A percentile compares a stretch with the other conserved stretches of the same genome.
Evolutionary conservation across 2,113 vertebrate genomes (phyloP).

Genomic region (Asarcornis scutulata): DNA sequence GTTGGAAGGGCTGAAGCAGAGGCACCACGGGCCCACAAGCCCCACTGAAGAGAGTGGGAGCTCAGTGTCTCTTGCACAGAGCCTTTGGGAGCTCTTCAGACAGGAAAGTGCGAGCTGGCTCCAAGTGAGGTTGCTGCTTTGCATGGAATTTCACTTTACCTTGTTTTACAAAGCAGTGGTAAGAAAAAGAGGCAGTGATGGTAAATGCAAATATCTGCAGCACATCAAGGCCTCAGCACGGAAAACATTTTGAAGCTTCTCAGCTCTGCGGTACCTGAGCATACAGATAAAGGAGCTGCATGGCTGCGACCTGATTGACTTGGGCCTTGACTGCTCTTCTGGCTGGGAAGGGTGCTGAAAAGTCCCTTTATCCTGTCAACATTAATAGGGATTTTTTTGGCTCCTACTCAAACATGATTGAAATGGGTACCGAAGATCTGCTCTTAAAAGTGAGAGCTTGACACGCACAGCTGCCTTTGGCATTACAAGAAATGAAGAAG

Average conservation of each 20-base stretch:
- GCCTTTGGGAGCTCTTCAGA: neutral
- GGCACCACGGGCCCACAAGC: neutral
- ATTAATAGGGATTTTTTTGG: accelerated
- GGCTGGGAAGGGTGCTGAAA: neutral
- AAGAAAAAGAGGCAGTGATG: neutral
- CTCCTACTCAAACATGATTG: neutral
- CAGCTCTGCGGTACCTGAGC: neutral
- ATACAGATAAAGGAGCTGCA: neutral
- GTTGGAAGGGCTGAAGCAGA: neutral
- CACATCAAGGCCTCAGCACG: neutral
- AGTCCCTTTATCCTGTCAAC: neutral
- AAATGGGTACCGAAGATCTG: neutral
- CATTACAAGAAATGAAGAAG: neutral
- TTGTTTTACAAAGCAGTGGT: neutral
- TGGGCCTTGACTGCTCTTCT: neutral
- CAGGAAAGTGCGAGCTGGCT: neutral
- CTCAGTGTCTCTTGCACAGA: neutral
- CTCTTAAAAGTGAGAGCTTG: neutral
- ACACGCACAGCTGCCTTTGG: neutral
- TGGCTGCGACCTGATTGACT: neutral
- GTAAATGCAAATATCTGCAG: conserved; percentile 31
- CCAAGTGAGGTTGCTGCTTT: neutral
- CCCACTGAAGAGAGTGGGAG: neutral
- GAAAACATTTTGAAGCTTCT: neutral
- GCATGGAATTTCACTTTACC: neutral